phyloP scores from a whole-genome alignment of 2,888 invertebrate species.

The Gibbula magus region DNA sequence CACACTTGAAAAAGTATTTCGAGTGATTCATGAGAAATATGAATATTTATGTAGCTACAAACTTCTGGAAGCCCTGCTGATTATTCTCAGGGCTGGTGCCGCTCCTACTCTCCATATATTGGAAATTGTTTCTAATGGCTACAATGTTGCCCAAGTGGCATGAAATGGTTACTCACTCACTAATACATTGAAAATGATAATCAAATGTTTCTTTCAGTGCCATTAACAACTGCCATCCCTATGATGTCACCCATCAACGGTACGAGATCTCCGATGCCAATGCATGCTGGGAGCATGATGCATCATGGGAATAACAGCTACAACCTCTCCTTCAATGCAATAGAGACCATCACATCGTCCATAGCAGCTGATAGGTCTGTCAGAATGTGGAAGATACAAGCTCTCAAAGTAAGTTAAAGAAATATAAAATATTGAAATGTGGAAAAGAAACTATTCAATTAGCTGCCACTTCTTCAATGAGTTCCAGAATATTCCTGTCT shows the following conservation, averaged over 20 bases:
- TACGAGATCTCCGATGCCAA: neutral
- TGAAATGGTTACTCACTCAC: no score
- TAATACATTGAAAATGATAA: neutral
- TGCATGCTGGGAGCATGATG: neutral
- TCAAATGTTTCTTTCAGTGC: slow-evolving; percentile 7
- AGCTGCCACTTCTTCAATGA: no score
- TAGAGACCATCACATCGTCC: slow-evolving; percentile 60
- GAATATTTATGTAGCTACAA: no score
- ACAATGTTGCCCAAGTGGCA: no score
- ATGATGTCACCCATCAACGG: slow-evolving; percentile 6
- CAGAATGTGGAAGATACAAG: slow-evolving; percentile 69
- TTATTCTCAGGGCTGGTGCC: no score
- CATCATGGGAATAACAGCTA: neutral
- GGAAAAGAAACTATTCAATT: no score
- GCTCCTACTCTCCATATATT: no score
- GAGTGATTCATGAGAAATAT: no score
- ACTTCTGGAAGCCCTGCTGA: no score
- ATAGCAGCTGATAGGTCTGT: slow-evolving; percentile 68
- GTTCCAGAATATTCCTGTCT: no score
- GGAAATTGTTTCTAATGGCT: no score
- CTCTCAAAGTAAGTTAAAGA: slow-evolving; percentile 58
- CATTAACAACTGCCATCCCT: neutral
- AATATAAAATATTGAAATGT: neutral
- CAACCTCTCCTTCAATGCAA: slow-evolving; percentile 48
- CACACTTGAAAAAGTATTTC: no score